Conservation (phyloP, 2,113 vertebrate species). For the Heterochromis multidens region DNA sequence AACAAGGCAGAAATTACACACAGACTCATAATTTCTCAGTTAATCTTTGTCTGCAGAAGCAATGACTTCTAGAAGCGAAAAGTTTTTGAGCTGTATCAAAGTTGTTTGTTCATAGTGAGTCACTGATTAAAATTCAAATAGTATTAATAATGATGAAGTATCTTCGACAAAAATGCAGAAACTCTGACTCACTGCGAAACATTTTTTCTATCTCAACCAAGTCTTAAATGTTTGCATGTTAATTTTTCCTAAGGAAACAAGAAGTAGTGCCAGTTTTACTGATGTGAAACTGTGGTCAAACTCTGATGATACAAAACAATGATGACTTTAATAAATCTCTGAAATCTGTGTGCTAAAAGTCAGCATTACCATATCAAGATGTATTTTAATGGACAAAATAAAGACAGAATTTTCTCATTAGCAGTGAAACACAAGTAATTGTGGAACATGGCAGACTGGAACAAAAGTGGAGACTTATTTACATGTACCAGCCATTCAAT, state of each 20-base stretch:
- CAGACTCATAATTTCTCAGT: not conserved
- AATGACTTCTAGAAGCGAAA: not conserved
- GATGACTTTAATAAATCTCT: not conserved
- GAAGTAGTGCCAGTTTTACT: too few relatives aligned
- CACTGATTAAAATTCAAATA: not conserved
- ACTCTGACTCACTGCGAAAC: not conserved
- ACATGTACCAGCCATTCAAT: not conserved
- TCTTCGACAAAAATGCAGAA: not conserved
- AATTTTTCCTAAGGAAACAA: not conserved
- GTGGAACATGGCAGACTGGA: not conserved
- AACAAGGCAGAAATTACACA: slow-evolving; percentile 24
- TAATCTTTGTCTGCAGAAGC: not conserved
- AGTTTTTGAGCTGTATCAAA: not conserved
- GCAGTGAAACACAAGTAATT: not conserved
- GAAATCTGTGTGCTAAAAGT: not conserved
- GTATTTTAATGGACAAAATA: too few relatives aligned
- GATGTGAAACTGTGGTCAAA: too few relatives aligned
- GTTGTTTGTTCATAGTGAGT: not conserved
- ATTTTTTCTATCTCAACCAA: not conserved
- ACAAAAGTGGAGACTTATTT: not conserved
- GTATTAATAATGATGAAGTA: not conserved
- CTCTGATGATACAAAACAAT: not conserved
- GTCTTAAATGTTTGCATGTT: not conserved
- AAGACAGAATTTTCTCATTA: not conserved
- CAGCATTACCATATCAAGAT: not conserved